phyloP scores from a whole-genome alignment of 2,797 vertebrate genomes.

The Acipenser transmontanus region DNA sequence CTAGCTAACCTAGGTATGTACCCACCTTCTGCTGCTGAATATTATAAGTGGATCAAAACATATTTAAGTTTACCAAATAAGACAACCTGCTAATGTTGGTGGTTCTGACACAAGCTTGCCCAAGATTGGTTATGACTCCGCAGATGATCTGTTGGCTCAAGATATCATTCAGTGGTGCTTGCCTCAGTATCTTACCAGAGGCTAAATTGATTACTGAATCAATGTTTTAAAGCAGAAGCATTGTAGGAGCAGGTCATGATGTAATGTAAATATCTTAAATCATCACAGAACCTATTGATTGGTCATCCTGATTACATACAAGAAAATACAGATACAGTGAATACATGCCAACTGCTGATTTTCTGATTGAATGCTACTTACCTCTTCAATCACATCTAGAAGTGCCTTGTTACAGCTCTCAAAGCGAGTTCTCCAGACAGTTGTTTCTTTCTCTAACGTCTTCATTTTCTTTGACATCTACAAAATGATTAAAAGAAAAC shows the following conservation, averaged over 20 bases:
- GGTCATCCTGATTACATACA: background rate
- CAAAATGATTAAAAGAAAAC: constrained; percentile 4
- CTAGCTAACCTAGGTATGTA: background rate
- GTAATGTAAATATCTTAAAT: background rate
- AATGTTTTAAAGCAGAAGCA: background rate
- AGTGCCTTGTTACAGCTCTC: constrained; percentile 93
- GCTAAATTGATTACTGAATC: background rate
- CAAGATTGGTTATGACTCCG: too few relatives aligned
- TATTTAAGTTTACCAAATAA: background rate
- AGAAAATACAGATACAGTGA: too few relatives aligned
- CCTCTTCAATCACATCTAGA: constrained; percentile 88
- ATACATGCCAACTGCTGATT: background rate
- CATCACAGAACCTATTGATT: background rate
- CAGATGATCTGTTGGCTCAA: too few relatives aligned
- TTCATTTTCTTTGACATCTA: constrained; percentile 96
- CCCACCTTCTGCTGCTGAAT: too few relatives aligned
- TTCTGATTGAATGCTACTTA: constrained; percentile 42
- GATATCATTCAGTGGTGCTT: too few relatives aligned
- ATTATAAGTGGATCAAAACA: background rate
- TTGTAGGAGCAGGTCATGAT: background rate
- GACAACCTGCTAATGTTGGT: too few relatives aligned
- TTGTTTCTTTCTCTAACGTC: constrained; percentile 87
- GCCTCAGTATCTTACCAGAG: too few relatives aligned
- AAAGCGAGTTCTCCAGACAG: constrained; percentile 84
- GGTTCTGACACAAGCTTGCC: too few relatives aligned